Base-by-base conservation (phyloP, 64 coral and sea anemone species). In the Catalaphyllia jardinei region DNA sequence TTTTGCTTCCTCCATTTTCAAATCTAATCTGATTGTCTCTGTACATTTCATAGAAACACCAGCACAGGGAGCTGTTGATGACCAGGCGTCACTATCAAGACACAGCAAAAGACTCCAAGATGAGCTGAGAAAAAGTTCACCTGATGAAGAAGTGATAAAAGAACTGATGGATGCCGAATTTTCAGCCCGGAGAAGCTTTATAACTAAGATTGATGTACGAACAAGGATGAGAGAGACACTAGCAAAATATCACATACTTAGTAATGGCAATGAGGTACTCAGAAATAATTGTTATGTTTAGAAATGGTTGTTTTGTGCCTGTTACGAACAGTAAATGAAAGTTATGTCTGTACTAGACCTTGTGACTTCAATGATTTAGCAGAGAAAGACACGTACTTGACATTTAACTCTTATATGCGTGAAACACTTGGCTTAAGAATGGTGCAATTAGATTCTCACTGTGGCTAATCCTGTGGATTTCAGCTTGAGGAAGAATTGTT, bases 401-500 rank as follows among this genome's bases (percentile, higher is more conserved):
- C n/a, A 22, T 77, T 77, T 24, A 77, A 77, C 75, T 57, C 75
- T 77, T 77, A 42, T 22, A 77, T 77, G 75, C 75, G 50, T 77
- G 75, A 77, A 77, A 4, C 3, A 9, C 75, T 77, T 77, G 38
- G 75, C 22, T 51, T 77, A 10, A 51, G 75, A 77, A 77, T 38
- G 3, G 17, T 77, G 75, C 39, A 77, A 33, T 77, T 54, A 77
- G 75, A 77, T 52, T 54, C n/a, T 72, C 16, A 77, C 25, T 25
- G 16, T 77, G 75, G 54, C 6, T 57, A 46, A 46, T 77, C 75
- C 54, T 77, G 24, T 54, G 75, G 22, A 77, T 77, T 77, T 77
- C 46, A 77, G 75, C 75, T 77, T 77, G 75, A 77, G 75, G 39
- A 77, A n/a, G 75, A 77, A 77, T 24, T 77, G 75, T 4, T 77